Conservation (phyloP, 2,888 invertebrate genomes). For the Oligia latruncula region DNA sequence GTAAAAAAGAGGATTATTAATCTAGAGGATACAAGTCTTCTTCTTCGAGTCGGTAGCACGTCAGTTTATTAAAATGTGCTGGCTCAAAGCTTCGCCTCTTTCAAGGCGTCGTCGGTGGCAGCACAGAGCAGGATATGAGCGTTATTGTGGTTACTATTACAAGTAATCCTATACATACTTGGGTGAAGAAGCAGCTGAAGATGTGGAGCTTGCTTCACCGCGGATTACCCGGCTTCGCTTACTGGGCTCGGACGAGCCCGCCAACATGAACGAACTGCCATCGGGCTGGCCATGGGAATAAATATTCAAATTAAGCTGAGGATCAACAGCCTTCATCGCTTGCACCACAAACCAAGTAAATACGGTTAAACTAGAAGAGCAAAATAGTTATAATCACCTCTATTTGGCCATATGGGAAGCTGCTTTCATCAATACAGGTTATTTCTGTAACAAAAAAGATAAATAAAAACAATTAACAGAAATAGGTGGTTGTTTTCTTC, state of each 20-base stretch:
- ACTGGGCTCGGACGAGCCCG: slow-evolving; percentile 76
- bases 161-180: slow-evolving; percentile 60
- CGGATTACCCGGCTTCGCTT: slow-evolving; percentile 77
- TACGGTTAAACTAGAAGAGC: not conserved
- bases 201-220: slow-evolving; percentile 71
- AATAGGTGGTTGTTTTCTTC: not conserved
- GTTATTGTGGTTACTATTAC: not conserved
- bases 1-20: no score
- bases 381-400: slow-evolving; percentile 32
- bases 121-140: not conserved
- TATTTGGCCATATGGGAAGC: slow-evolving; percentile 62
- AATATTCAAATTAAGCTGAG: slow-evolving; percentile 5
- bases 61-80: not conserved
- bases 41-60: not conserved
- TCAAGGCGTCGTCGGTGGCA: not conserved
- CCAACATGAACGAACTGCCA: slow-evolving; percentile 72
- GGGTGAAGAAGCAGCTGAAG: slow-evolving; percentile 66
- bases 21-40: no score
- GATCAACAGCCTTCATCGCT: not conserved
- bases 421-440: slow-evolving; percentile 71
- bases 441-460: slow-evolving; percentile 66
- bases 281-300: slow-evolving; percentile 66
- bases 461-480: not conserved
- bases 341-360: not conserved
- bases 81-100: no score